Percentiles rank a stretch among this genome's conserved stretches.
phyloP scores from a whole-genome alignment of 2,888 invertebrate genomes.

The Pachydiplax longipennis region DNA sequence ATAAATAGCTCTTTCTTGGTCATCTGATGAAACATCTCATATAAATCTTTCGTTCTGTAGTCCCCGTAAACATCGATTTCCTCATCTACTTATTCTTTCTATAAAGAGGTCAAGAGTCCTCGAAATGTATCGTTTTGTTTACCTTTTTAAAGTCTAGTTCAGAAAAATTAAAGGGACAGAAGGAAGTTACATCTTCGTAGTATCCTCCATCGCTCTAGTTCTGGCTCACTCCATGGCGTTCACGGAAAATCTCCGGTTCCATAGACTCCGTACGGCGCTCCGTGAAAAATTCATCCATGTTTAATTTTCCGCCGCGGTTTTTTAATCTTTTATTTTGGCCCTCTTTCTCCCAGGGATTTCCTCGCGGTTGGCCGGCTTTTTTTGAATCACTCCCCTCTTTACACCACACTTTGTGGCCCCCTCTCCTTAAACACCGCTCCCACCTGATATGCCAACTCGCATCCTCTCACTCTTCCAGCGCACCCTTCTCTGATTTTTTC shows the following conservation, averaged over 20 bases:
- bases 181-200: no score
- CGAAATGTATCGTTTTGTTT: not conserved
- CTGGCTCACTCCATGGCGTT: not conserved
- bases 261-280: not conserved
- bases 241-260: not conserved
- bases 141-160: not conserved
- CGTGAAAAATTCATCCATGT: not conserved
- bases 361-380: constrained; percentile 6
- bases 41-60: no score
- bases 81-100: no score
- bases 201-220: no score
- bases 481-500: not conserved
- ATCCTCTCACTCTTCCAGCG: not conserved
- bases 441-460: not conserved
- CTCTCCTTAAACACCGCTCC: not conserved
- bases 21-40: no score
- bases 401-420: not conserved
- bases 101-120: not conserved
- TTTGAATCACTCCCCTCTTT: not conserved
- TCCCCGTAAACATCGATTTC: no score
- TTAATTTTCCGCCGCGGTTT: constrained; percentile 6
- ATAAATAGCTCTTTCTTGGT: no score
- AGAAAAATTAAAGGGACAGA: no score
- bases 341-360: not conserved
- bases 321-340: constrained; percentile 1